These are phyloP conservation scores for Epirrita christyi DNA, from an alignment of 2,888 invertebrate genomes.

Conservation along the genomic window DNA sequence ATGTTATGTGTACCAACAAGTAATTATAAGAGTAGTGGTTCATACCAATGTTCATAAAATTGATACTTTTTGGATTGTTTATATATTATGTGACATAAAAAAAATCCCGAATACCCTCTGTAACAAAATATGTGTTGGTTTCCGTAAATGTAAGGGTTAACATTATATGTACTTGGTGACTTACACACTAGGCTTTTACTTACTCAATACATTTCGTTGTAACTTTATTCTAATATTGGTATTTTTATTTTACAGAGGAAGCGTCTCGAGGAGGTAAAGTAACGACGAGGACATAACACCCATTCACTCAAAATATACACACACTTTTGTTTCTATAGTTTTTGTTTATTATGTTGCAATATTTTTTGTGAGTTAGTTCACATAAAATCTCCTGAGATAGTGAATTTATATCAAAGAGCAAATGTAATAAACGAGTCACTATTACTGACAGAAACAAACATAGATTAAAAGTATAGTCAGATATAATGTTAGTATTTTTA, in stretches of 20 bases:
- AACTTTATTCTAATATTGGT: slow-evolving; percentile 53
- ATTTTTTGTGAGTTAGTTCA: not conserved
- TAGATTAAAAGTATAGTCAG: not conserved
- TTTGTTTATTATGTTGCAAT: not conserved
- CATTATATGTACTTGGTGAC: slow-evolving; percentile 15
- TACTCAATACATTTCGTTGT: slow-evolving; percentile 5
- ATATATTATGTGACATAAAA: too few species aligned
- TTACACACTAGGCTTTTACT: slow-evolving; percentile 13
- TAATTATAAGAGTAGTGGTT: not conserved
- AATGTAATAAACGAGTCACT: too few species aligned
- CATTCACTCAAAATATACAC: slow-evolving; percentile 12
- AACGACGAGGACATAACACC: slow-evolving; percentile 37
- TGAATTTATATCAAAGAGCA: not conserved
- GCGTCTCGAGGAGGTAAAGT: slow-evolving; percentile 90
- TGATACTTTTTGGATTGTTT: not conserved
- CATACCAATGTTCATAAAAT: not conserved
- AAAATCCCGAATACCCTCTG: too few species aligned
- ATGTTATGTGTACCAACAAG: not conserved
- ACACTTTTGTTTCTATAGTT: not conserved
- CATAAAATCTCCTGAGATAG: not conserved
- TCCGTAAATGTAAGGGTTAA: not conserved
- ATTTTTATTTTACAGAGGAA: slow-evolving; percentile 89
- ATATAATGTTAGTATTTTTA: not conserved
- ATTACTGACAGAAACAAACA: not conserved
- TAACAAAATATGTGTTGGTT: too few species aligned